These are phyloP conservation scores for Etheostoma perlongum DNA, from an alignment of 2,797 vertebrate species.

Conservation along the genomic window DNA sequence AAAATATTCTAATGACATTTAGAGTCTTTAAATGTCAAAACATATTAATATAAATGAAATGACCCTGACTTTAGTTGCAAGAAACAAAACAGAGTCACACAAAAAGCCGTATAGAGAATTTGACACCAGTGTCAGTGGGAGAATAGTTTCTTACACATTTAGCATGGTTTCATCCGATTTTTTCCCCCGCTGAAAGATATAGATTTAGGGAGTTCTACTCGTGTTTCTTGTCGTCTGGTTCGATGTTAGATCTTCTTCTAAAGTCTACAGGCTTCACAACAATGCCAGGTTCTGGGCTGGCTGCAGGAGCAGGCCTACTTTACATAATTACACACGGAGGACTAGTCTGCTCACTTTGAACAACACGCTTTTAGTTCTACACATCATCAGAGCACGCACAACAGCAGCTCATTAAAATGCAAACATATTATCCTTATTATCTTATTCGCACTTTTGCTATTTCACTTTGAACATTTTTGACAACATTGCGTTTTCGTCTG, in stretches of 20 bases:
- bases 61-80: not conserved
- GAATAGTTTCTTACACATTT: not conserved
- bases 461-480: conserved; percentile 47
- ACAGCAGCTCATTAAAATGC: conserved; percentile 62
- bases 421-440: conserved; percentile 74
- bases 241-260: conserved; percentile 15
- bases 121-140: conserved; percentile 21
- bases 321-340: conserved; percentile 65
- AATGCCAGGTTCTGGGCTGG: conserved; percentile 50
- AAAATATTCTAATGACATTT: not conserved
- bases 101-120: conserved; percentile 2
- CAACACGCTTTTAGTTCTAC: conserved; percentile 71
- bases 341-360: conserved; percentile 70
- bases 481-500: conserved; percentile 19
- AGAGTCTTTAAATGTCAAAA: not conserved
- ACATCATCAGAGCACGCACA: conserved; percentile 53
- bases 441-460: conserved; percentile 66
- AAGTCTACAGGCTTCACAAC: conserved; percentile 33
- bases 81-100: not conserved
- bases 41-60: not conserved
- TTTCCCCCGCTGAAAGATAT: not conserved
- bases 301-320: conserved; percentile 54
- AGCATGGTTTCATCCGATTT: not conserved
- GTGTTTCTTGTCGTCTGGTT: conserved; percentile 11
- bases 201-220: not conserved